Base-by-base conservation (phyloP, 2,888 invertebrate genomes). In the Drosophila nr. perissopoda region DNA sequence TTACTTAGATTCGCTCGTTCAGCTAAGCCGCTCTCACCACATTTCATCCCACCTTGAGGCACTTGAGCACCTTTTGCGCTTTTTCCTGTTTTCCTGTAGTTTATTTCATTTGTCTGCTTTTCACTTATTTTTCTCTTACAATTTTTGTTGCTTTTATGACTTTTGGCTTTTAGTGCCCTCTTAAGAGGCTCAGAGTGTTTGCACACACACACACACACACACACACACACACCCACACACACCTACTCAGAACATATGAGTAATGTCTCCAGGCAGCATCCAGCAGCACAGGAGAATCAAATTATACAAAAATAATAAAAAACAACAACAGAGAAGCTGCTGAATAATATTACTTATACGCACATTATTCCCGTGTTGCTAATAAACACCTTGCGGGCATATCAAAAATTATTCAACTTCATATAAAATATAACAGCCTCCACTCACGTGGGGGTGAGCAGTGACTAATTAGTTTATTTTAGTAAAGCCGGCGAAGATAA, bases 161-260 rank as follows among this genome's bases (percentile, higher is more conserved):
- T 89, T 87, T 90, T 89, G 84, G 77, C 88, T 89, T 87, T 87
- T 87, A 89, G 89, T 89, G 87, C 87, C 75, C 76, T 81, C 87
- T 90, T 90, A 90, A 86, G 89, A 81, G 73, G 76, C 76, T 71
- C 71, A 48, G 70, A 85, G 81, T 81, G 83, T 71, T 83, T 81
- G 56, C 58, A 52, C 76, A 68, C 66, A 16, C 49, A n/a, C 29
- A 56, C 34, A n/a, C 54, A 27, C n/a, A 52, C 31, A 21, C 21
- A 11, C 60, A 61, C 67, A 73, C 73, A 60, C 11, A 42, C 54
- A 25, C 49, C 21, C 16, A 13, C 25, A 31, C n/a, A 31, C n/a
- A 8, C 64, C 56, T 63, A 73, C 74, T 63, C 83, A 65, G 58
- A 29, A 67, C 88, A 87, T 86, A 86, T 86, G 90, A 90, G 90